Percentiles rank a stretch among this genome's conserved stretches.
These are phyloP conservation scores for Unio pictorum DNA, from an alignment of 2,888 invertebrate genomes.

Conservation along the genomic window DNA sequence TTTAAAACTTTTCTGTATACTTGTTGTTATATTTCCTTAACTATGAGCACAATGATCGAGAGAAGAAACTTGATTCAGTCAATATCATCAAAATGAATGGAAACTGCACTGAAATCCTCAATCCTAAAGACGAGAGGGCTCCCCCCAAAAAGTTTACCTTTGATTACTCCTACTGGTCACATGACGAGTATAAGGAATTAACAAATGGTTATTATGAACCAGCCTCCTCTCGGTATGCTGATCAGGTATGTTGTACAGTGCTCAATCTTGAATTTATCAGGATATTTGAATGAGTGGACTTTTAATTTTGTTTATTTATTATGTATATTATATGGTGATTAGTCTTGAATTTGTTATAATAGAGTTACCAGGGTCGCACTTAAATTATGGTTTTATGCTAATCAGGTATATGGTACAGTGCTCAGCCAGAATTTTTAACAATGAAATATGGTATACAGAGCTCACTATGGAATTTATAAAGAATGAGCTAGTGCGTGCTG, in stretches of 20 bases:
- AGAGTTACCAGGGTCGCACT: too few relatives aligned
- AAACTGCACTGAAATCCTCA: conserved; percentile 48
- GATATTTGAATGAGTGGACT: neutral
- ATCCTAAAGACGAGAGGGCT: conserved; percentile 50
- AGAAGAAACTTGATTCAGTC: conserved; percentile 46
- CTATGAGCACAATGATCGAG: conserved; percentile 54
- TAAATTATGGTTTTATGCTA: too few relatives aligned
- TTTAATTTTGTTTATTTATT: neutral
- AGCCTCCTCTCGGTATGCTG: conserved; percentile 48
- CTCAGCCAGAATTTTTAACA: too few relatives aligned
- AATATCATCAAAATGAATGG: conserved; percentile 60
- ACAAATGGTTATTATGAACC: conserved; percentile 55
- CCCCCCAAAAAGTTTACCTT: conserved; percentile 56
- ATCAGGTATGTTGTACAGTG: conserved; percentile 51
- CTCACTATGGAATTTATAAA: too few relatives aligned
- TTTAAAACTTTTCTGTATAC: too few relatives aligned
- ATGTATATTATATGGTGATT: neutral
- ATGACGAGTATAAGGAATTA: conserved; percentile 54
- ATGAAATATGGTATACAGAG: too few relatives aligned
- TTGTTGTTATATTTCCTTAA: conserved; percentile 13
- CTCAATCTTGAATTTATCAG: neutral
- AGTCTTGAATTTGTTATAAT: too few relatives aligned
- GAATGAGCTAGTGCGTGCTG: too few relatives aligned
- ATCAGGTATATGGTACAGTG: too few relatives aligned
- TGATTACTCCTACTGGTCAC: conserved; percentile 68